phyloP scores from a whole-genome alignment of 2,797 vertebrate genomes.

The Sebastes miniatus region DNA sequence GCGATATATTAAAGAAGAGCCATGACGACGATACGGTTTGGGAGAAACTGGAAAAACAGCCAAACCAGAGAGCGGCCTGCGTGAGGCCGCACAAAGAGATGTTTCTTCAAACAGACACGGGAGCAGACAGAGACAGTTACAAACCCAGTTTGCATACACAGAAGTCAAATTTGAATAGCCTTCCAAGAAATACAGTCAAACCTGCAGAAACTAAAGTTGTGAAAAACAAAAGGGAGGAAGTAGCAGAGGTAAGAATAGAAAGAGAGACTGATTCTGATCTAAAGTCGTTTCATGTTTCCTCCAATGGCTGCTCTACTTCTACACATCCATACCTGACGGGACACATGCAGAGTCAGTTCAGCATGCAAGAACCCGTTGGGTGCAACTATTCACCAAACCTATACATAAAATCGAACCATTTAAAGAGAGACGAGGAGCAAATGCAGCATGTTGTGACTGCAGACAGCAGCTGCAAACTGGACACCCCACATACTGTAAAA shows the following conservation, averaged over 20 bases:
- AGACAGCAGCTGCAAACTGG: neutral
- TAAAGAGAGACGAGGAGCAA: neutral
- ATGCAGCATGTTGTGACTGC: neutral
- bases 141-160: neutral
- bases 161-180: neutral
- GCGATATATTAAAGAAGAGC: neutral
- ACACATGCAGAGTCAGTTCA: accelerated
- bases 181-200: neutral
- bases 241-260: accelerated
- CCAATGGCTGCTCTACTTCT: neutral
- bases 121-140: neutral
- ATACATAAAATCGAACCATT: neutral
- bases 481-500: neutral
- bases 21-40: accelerated
- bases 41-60: neutral
- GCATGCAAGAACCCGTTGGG: accelerated
- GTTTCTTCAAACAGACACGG: neutral
- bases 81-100: neutral
- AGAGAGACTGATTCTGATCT: neutral
- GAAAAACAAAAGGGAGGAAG: accelerated
- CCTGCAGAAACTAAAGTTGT: neutral
- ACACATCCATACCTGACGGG: accelerated
- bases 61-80: accelerated
- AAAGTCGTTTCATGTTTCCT: accelerated
- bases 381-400: accelerated